Evolutionary conservation across 2,888 invertebrate genomes (phyloP), one percentile per base, ranked within the genome.

Genomic region (Crioceris asparagi): DNA sequence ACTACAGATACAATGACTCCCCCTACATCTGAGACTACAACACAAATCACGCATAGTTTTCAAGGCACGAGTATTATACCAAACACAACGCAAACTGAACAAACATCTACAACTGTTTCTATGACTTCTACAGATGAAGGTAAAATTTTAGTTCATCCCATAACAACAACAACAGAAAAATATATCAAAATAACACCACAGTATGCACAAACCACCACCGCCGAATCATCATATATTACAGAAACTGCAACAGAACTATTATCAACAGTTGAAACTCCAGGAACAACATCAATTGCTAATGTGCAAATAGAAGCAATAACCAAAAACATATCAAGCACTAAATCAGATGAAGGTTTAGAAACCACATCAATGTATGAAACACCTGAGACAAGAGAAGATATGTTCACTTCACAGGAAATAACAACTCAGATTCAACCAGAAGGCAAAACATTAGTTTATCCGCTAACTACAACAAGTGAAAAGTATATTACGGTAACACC

Each of bases 131-230:
- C n/a, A n/a, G n/a, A n/a, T n/a, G 49, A 51, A 45, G 32, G 37
- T 35, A 47, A 49, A 29, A 39, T 45, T 19, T 40, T 51, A 15
- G 39, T 53, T 29, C 50, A 43, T 44, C 52, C 53, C 16, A 31
- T 32, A 36, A 54, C 50, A 10, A 47, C 46, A 15, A 50, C 50
- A 10, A 44, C 47, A 8, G 50, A 52, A 38, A 39, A 44, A 35
- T 44, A 47, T 40, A 35, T 52, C 10, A 54, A 51, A 26, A 43
- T 50, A 17, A 52, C 52, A 17, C 49, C 53, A 4, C 39, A 45
- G 35, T 50, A 50, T 32, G 39, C 44, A n/a, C 33, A 39, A 29
- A 10, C 15, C 2, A 27, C 27, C 4, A 27, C 27, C 2, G 12
- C 15, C n/a, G n/a, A n/a, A n/a, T n/a, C n/a, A n/a, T n/a, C n/a